A percentile compares a stretch with the other conserved stretches of the same genome.
Conservation (phyloP, 2,113 vertebrate species). For the Mesembrinibis cayennensis region DNA sequence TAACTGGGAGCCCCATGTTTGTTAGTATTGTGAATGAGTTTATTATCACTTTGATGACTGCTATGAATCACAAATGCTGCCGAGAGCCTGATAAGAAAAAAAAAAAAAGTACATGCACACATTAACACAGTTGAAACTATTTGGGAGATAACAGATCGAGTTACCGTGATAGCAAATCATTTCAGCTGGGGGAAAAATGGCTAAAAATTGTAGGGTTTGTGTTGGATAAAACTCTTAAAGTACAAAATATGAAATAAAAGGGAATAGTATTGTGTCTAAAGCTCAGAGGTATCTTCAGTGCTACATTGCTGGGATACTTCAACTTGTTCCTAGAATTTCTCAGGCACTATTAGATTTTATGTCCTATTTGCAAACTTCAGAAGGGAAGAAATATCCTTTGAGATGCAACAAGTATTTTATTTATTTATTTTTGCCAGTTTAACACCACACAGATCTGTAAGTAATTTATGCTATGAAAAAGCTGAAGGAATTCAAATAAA, state of each 20-base stretch:
- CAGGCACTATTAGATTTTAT: background rate
- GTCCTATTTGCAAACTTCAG: background rate
- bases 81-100: conserved; percentile 86
- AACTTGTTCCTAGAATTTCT: background rate
- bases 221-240: background rate
- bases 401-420: conserved; percentile 51
- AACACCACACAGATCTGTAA: background rate
- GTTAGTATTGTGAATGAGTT: conserved; percentile 96
- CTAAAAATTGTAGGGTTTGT: conserved; percentile 57
- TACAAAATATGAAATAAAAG: conserved; percentile 4
- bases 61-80: conserved; percentile 99
- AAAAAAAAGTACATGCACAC: conserved; percentile 73
- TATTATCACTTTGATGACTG: conserved; percentile 99
- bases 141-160: conserved; percentile 83
- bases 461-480: background rate
- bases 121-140: conserved; percentile 83
- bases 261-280: background rate
- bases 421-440: background rate
- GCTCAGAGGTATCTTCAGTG: background rate
- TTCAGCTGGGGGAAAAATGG: conserved; percentile 66
- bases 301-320: background rate
- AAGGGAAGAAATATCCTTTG: background rate
- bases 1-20: conserved; percentile 93
- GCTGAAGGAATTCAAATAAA: background rate
- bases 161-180: conserved; percentile 75